Conservation (phyloP, 2,888 invertebrate genomes). For the Thereva nobilitata region DNA sequence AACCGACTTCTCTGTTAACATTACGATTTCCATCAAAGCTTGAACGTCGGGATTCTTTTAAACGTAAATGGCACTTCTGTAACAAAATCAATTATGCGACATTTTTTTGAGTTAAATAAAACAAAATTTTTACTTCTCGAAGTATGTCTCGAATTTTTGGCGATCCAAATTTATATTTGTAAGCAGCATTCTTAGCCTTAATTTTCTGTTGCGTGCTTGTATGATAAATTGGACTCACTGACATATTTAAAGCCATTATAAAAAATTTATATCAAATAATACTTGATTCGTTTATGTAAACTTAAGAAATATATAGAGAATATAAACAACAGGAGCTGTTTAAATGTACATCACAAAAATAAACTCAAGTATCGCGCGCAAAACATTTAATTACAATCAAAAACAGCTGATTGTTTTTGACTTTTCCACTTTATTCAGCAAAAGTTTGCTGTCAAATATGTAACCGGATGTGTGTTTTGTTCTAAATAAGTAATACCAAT, state of each 20-base stretch:
- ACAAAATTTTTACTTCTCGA: constrained; percentile 47
- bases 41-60: constrained; percentile 49
- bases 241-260: constrained; percentile 37
- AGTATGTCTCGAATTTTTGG: constrained; percentile 52
- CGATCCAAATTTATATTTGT: constrained; percentile 49
- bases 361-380: no score
- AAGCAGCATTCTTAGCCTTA: constrained; percentile 50
- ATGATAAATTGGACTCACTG: constrained; percentile 45
- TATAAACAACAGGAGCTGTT: no score
- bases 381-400: no score
- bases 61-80: constrained; percentile 53
- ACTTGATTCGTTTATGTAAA: no score
- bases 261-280: not conserved
- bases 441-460: no score
- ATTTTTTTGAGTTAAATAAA: constrained; percentile 7
- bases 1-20: not conserved
- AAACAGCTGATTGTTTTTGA: no score
- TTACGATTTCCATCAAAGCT: constrained; percentile 43
- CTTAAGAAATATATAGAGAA: no score
- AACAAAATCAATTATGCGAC: not conserved
- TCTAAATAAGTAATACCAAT: no score
- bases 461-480: no score
- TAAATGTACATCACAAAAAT: no score
- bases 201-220: constrained; percentile 53
- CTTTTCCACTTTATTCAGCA: no score